A percentile compares a stretch with the other conserved stretches of the same genome.
Conservation (phyloP, 2,113 vertebrate species). For the Toxotes chatareus region DNA sequence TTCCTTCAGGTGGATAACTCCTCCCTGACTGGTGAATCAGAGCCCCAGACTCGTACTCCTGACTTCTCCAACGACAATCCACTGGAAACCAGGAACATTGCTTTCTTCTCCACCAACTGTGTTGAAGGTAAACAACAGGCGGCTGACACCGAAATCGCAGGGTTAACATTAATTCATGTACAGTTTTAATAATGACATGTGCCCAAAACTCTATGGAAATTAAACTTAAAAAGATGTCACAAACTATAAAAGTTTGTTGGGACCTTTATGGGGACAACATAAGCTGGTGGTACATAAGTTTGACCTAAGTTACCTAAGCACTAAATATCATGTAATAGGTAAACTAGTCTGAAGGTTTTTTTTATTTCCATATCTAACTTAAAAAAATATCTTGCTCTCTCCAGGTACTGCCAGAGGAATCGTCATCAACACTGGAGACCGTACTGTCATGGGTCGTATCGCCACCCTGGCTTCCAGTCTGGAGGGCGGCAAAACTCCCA, state of each 20-base stretch:
- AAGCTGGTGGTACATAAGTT: no score
- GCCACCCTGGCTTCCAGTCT: conserved; percentile 92
- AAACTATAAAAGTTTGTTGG: no score
- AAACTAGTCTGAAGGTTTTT: not conserved
- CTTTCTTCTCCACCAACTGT: conserved; percentile 97
- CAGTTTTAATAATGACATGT: not conserved
- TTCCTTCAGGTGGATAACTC: conserved; percentile 93
- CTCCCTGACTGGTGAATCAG: conserved; percentile 95
- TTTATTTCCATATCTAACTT: not conserved
- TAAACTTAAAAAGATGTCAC: not conserved
- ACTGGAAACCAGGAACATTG: conserved; percentile 94
- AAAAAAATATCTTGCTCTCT: not conserved
- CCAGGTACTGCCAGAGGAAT: conserved; percentile 90
- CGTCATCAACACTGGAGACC: conserved; percentile 92
- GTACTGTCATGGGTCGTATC: conserved; percentile 94
- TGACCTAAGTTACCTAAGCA: no score
- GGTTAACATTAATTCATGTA: not conserved
- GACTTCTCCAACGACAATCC: conserved; percentile 96
- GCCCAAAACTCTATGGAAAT: no score
- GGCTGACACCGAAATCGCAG: not conserved
- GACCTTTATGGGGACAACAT: no score
- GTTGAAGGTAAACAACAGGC: conserved; percentile 88
- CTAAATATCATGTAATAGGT: not conserved
- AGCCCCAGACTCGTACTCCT: conserved; percentile 94
- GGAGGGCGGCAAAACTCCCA: conserved; percentile 90